These are phyloP conservation scores for Aleiodes testaceus DNA, from an alignment of 2,888 invertebrate genomes.

Conservation along the genomic window DNA sequence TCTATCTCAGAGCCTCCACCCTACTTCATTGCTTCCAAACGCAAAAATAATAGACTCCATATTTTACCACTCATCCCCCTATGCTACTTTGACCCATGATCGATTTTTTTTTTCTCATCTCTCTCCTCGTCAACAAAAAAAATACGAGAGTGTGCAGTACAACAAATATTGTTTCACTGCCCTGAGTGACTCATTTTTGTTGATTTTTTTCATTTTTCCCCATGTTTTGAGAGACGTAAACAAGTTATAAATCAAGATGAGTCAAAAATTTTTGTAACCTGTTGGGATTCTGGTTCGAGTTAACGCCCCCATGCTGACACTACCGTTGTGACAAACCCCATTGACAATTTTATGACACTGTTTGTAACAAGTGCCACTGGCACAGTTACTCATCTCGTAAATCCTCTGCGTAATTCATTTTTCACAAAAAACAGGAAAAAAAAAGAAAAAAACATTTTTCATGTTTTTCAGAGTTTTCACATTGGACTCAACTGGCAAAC, in stretches of 20 bases:
- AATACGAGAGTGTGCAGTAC: background rate
- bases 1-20: constrained; percentile 47
- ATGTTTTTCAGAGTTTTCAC: constrained; percentile 12
- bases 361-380: constrained; percentile 21
- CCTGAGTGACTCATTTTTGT: constrained; percentile 18
- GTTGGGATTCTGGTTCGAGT: background rate
- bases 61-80: constrained; percentile 22
- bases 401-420: constrained; percentile 35
- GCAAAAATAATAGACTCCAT: constrained; percentile 63
- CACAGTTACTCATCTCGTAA: constrained; percentile 24
- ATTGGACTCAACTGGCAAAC: background rate
- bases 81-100: constrained; percentile 25
- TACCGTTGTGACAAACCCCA: constrained; percentile 12
- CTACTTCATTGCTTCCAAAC: constrained; percentile 49
- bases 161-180: constrained; percentile 29
- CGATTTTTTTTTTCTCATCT: constrained; percentile 32
- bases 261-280: constrained; percentile 17
- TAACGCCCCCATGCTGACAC: constrained; percentile 9
- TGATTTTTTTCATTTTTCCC: background rate
- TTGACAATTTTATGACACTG: constrained; percentile 15
- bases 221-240: background rate
- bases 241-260: constrained; percentile 29
- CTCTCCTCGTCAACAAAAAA: background rate
- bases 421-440: background rate
- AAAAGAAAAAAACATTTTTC: background rate